Conservation (phyloP, 2,113 vertebrate genomes). For the Trogon surrucura region DNA sequence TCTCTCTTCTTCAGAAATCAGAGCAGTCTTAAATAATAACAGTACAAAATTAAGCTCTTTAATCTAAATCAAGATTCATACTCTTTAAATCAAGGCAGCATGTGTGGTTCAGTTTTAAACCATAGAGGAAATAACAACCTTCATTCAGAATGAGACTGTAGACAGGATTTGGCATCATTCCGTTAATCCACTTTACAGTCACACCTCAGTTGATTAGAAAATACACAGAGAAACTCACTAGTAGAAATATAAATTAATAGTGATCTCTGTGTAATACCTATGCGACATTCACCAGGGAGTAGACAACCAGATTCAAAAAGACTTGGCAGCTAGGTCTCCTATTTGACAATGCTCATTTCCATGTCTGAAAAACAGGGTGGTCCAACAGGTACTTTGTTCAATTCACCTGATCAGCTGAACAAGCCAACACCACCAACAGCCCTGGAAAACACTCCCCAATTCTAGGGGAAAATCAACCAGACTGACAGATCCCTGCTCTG, state of each 20-base stretch:
- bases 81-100: not conserved
- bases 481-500: not conserved
- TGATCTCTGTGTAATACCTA: not conserved
- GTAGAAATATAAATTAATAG: not conserved
- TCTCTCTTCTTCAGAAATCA: not conserved
- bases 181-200: slow-evolving; percentile 10
- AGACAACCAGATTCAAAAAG: not conserved
- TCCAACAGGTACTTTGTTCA: not conserved
- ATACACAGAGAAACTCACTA: not conserved
- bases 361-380: not conserved
- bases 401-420: not conserved
- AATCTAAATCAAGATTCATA: not conserved
- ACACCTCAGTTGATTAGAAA: slow-evolving; percentile 34
- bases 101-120: not conserved
- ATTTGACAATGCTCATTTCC: not conserved
- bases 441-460: fast-evolving
- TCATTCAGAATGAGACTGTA: not conserved
- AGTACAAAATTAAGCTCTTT: slow-evolving; percentile 1
- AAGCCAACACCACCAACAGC: not conserved
- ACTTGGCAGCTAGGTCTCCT: not conserved
- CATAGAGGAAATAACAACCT: not conserved
- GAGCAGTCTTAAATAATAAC: not conserved
- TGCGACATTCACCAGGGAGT: not conserved
- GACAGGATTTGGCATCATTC: not conserved
- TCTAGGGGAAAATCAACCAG: not conserved